phyloP scores from a whole-genome alignment of 2,113 vertebrate species.

The Eudyptes chrysolophus region DNA sequence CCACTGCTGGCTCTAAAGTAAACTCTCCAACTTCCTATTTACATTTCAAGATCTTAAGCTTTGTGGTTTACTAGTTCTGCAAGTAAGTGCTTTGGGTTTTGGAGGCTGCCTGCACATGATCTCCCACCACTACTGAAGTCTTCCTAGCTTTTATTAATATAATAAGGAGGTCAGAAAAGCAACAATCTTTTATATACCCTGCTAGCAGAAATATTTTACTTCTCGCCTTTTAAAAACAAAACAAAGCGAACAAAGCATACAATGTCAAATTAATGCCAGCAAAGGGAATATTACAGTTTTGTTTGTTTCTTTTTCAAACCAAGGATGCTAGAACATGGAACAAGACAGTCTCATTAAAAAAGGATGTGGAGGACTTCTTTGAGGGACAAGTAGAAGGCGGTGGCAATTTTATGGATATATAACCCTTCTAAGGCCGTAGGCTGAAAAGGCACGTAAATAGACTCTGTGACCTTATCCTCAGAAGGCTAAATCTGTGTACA shows the following conservation, averaged over 20 bases:
- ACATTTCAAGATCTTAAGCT: slow-evolving; percentile 68
- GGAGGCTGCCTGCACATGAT: slow-evolving; percentile 60
- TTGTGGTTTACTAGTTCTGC: slow-evolving; percentile 70
- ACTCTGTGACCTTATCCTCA: slow-evolving; percentile 15
- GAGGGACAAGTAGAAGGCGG: background rate
- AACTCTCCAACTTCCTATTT: slow-evolving; percentile 75
- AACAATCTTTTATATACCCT: slow-evolving; percentile 29
- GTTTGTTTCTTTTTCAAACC: slow-evolving; percentile 47
- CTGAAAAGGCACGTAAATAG: background rate
- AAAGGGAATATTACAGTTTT: slow-evolving; percentile 1
- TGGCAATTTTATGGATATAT: background rate
- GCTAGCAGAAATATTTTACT: slow-evolving; percentile 49
- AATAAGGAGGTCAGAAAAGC: slow-evolving; percentile 57
- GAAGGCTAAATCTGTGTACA: background rate
- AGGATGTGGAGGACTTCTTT: slow-evolving; percentile 33
- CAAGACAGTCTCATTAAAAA: background rate
- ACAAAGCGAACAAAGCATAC: slow-evolving; percentile 10
- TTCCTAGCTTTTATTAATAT: slow-evolving; percentile 61
- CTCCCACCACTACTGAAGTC: slow-evolving; percentile 47
- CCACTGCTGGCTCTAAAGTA: slow-evolving; percentile 64
- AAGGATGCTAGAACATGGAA: slow-evolving; percentile 15
- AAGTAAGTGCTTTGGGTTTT: slow-evolving; percentile 69
- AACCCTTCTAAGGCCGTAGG: background rate
- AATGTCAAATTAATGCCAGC: background rate
- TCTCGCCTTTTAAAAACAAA: slow-evolving; percentile 26